phyloP scores from a whole-genome alignment of 2,113 vertebrate species.

The Triplophysa dalaica region DNA sequence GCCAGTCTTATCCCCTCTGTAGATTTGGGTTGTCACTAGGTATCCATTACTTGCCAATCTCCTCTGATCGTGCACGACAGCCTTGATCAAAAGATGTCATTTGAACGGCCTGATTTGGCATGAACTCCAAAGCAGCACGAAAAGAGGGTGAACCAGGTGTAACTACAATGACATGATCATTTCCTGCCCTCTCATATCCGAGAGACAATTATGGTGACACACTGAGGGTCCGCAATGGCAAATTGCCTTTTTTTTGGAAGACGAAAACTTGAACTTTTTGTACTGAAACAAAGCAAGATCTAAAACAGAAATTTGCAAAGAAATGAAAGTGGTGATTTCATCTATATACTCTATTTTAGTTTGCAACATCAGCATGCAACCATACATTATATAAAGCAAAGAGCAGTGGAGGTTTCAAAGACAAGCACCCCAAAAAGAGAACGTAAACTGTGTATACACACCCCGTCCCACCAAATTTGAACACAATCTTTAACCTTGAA shows the following conservation, averaged over 20 bases:
- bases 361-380: background rate
- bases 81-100: conserved; percentile 99
- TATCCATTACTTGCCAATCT: conserved; percentile 99
- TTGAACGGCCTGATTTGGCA: conserved; percentile 89
- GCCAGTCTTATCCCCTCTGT: conserved; percentile 95
- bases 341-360: background rate
- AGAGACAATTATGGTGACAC: conserved; percentile 99
- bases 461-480: conserved; percentile 99
- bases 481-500: conserved; percentile 99
- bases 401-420: background rate
- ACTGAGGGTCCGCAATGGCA: conserved; percentile 24
- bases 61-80: conserved; percentile 99
- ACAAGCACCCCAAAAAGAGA: background rate
- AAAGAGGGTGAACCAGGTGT: conserved; percentile 97
- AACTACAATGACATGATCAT: conserved; percentile 99
- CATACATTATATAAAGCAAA: background rate
- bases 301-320: conserved; percentile 67
- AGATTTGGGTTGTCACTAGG: conserved; percentile 99
- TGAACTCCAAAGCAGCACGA: conserved; percentile 95
- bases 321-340: background rate
- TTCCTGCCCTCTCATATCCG: conserved; percentile 98
- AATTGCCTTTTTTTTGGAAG: conserved; percentile 29
- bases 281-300: conserved; percentile 92
- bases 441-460: conserved; percentile 69
- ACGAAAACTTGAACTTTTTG: conserved; percentile 44